These are phyloP conservation scores for Diplazon laetatorius DNA, from an alignment of 2,888 invertebrate species.

Conservation along the genomic window DNA sequence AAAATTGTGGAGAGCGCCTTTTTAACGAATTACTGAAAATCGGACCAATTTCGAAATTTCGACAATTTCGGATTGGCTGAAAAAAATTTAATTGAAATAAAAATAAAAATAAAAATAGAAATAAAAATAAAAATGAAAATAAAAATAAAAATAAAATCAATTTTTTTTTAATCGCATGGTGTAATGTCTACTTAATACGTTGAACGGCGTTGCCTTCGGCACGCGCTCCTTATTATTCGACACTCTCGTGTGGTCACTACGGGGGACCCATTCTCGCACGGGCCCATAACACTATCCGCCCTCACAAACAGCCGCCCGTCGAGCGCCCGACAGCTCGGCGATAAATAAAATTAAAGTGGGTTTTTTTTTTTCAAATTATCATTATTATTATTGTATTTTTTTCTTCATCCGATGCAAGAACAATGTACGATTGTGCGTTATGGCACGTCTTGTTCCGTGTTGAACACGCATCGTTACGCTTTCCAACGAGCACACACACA, in stretches of 20 bases:
- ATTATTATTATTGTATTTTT: too few relatives aligned
- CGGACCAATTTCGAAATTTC: too few relatives aligned
- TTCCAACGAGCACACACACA: constrained; percentile 15
- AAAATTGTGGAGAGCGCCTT: too few relatives aligned
- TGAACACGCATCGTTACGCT: constrained; percentile 34
- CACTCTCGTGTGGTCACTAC: constrained; percentile 5
- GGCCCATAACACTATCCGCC: neutral
- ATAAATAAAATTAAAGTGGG: constrained; percentile 5
- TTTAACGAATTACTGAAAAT: too few relatives aligned
- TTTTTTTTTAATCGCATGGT: too few relatives aligned
- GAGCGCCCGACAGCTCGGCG: neutral
- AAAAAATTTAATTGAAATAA: too few relatives aligned
- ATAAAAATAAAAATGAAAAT: too few relatives aligned
- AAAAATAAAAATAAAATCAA: too few relatives aligned
- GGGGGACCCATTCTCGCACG: neutral
- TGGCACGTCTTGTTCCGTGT: constrained; percentile 5
- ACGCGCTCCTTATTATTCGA: constrained; percentile 28
- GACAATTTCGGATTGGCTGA: too few relatives aligned
- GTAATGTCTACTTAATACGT: too few relatives aligned
- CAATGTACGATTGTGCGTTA: constrained; percentile 11
- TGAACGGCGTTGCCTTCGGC: constrained; percentile 17
- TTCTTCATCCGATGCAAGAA: constrained; percentile 8
- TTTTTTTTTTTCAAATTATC: too few relatives aligned
- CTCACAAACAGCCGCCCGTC: neutral
- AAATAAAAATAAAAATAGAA: too few relatives aligned